A percentile compares a stretch with the other conserved stretches of the same genome.
These are phyloP conservation scores for Plemyria rubiginata DNA, from an alignment of 2,888 invertebrate genomes.

Conservation along the genomic window DNA sequence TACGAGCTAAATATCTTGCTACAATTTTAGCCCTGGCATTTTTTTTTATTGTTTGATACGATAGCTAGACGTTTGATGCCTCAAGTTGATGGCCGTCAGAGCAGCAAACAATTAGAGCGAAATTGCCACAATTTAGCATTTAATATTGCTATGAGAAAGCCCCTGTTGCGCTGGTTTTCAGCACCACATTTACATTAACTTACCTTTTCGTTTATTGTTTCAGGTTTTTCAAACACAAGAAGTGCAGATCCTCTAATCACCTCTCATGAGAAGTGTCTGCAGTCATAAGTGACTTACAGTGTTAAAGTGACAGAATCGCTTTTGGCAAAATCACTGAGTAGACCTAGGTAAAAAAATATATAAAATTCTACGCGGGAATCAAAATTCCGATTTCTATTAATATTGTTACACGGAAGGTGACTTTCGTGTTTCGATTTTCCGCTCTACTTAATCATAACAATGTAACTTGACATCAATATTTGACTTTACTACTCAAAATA, in stretches of 20 bases:
- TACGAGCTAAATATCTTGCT: neutral
- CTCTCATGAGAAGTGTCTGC: neutral
- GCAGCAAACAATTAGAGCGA: too few relatives aligned
- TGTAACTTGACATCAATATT: conserved; percentile 5
- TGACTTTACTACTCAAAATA: neutral
- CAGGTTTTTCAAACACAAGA: neutral
- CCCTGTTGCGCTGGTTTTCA: neutral
- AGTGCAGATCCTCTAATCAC: neutral
- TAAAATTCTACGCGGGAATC: too few relatives aligned
- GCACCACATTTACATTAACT: neutral
- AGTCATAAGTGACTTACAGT: neutral
- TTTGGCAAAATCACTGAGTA: neutral
- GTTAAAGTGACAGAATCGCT: neutral
- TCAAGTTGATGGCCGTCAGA: too few relatives aligned
- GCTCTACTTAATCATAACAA: neutral
- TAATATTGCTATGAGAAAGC: neutral
- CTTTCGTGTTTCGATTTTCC: neutral
- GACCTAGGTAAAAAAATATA: too few relatives aligned
- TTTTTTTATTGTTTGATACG: neutral
- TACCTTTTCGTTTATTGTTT: neutral
- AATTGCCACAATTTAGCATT: neutral
- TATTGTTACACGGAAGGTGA: neutral
- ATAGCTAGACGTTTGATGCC: too few relatives aligned
- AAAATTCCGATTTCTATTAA: neutral
- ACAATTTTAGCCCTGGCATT: neutral